Conservation (phyloP, 2,113 vertebrate species). For the Talpa occidentalis region DNA sequence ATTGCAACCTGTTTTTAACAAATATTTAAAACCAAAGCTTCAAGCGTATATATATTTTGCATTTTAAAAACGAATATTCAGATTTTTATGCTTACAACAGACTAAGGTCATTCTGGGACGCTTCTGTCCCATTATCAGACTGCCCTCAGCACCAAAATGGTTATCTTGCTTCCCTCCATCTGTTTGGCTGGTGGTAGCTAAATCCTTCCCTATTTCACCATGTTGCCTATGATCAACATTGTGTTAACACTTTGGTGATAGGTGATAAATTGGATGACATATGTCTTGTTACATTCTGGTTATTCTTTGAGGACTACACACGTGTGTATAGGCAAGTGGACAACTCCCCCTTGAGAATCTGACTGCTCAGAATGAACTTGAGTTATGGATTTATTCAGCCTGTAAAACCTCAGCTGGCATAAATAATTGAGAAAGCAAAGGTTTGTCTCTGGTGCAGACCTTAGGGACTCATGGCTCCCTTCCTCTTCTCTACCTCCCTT, state of each 20-base stretch:
- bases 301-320: slow-evolving; percentile 77
- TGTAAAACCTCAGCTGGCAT: slow-evolving; percentile 92
- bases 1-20: slow-evolving; percentile 9
- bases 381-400: slow-evolving; percentile 92
- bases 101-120: background rate
- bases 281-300: slow-evolving; percentile 83
- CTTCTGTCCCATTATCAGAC: background rate
- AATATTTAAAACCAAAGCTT: background rate
- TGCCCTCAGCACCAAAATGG: slow-evolving; percentile 14
- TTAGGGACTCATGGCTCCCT: slow-evolving; percentile 86
- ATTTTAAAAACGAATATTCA: slow-evolving; percentile 41
- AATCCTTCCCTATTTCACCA: background rate
- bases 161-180: background rate
- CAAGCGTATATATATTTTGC: background rate
- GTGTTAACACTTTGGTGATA: slow-evolving; percentile 61
- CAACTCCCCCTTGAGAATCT: slow-evolving; percentile 81
- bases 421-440: slow-evolving; percentile 93
- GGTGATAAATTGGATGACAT: slow-evolving; percentile 84
- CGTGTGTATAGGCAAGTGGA: slow-evolving; percentile 85
- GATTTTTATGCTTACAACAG: background rate
- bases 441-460: slow-evolving; percentile 88
- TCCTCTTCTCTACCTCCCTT: slow-evolving; percentile 85
- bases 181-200: background rate
- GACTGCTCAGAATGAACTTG: slow-evolving; percentile 88
- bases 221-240: slow-evolving; percentile 42